A percentile compares a stretch with the other conserved stretches of the same genome.
Conservation (phyloP, 2,888 invertebrate genomes). For the Nycteola revayana region DNA sequence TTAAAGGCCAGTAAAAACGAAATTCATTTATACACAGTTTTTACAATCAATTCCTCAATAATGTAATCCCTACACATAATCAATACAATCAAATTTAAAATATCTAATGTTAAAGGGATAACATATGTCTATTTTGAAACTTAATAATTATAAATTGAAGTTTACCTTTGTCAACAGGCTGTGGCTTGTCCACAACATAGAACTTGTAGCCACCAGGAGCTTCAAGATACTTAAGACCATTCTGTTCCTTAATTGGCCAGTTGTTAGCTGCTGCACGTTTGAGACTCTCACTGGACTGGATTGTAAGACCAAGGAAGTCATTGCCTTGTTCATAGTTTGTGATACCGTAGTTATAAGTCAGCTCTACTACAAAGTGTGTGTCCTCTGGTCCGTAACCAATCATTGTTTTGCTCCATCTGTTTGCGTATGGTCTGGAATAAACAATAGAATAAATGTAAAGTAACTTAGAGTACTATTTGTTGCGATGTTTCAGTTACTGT, state of each 20-base stretch:
- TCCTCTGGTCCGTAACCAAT: conserved; percentile 98
- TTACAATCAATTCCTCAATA: too few relatives aligned
- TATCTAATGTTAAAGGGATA: too few relatives aligned
- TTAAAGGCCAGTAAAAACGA: too few relatives aligned
- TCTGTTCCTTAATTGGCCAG: conserved; percentile 87
- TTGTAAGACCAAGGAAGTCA: conserved; percentile 93
- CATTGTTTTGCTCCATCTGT: conserved; percentile 99
- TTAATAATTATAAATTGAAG: too few relatives aligned
- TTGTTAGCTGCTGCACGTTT: conserved; percentile 86
- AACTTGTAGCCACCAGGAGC: conserved; percentile 98
- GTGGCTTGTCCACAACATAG: conserved; percentile 87
- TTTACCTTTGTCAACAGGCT: conserved; percentile 84
- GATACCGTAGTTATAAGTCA: conserved; percentile 98
- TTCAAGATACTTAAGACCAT: conserved; percentile 83
- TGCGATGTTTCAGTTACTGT: too few relatives aligned
- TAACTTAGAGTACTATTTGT: too few relatives aligned
- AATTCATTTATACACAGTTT: too few relatives aligned
- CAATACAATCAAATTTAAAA: too few relatives aligned
- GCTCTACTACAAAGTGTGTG: conserved; percentile 95
- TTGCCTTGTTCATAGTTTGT: conserved; percentile 94
- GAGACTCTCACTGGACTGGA: conserved; percentile 89
- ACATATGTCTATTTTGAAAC: too few relatives aligned
- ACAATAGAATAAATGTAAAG: too few relatives aligned
- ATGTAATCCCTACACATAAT: too few relatives aligned
- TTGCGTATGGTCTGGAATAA: conserved; percentile 93